Evolutionary conservation across 2,797 vertebrate genomes (phyloP).

Genomic region (Myripristis murdjan): DNA sequence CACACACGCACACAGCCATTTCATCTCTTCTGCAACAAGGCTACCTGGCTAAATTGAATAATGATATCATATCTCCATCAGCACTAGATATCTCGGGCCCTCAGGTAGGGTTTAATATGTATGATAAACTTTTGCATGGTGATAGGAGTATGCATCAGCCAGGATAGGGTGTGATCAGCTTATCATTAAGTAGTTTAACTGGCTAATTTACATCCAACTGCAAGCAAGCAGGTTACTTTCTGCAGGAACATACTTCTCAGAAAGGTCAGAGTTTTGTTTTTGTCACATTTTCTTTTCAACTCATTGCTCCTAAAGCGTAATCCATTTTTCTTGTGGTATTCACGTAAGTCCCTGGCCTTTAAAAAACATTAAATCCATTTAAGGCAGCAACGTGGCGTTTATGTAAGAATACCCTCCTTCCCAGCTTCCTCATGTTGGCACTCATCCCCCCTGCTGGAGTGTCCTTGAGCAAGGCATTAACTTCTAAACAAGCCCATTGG

Average conservation of each 20-base stretch:
- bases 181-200: slow-evolving; percentile 6
- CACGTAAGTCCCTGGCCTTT: slow-evolving; percentile 60
- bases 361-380: slow-evolving; percentile 75
- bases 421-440: slow-evolving; percentile 62
- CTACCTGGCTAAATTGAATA: slow-evolving; percentile 63
- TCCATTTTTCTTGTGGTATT: slow-evolving; percentile 31
- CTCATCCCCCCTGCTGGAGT: slow-evolving; percentile 59
- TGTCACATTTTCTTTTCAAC: slow-evolving; percentile 40
- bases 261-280: slow-evolving; percentile 45
- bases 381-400: slow-evolving; percentile 59
- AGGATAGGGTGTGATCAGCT: slow-evolving; percentile 6
- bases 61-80: slow-evolving; percentile 52
- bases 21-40: slow-evolving; percentile 61
- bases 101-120: slow-evolving; percentile 30
- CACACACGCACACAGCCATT: slow-evolving; percentile 27
- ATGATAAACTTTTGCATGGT: slow-evolving; percentile 34
- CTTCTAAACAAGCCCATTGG: slow-evolving; percentile 21
- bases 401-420: slow-evolving; percentile 62
- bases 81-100: slow-evolving; percentile 22
- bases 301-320: slow-evolving; percentile 40
- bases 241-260: not conserved
- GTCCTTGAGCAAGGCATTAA: slow-evolving; percentile 70
- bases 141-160: slow-evolving; percentile 3
- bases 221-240: slow-evolving; percentile 2
- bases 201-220: not conserved